Base-by-base conservation (phyloP, 2,797 vertebrate species). In the Coilia nasus region DNA sequence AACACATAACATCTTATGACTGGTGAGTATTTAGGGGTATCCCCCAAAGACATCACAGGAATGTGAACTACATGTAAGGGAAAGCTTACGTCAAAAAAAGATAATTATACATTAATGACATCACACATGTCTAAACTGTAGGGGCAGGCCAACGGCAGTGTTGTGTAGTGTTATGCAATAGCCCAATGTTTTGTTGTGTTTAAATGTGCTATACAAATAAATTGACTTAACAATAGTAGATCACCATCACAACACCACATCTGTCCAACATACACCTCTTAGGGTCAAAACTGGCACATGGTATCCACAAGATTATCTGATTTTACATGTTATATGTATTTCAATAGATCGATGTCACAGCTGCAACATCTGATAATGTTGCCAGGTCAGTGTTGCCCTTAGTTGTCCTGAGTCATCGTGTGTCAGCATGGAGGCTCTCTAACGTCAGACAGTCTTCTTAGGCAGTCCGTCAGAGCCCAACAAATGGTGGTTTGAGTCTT, bases 401-500 rank as follows among this genome's bases (percentile, higher is more conserved):
- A 44, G 71, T 44, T 35, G 17, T 78, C 17, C 71, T 78, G 50
- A 54, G 50, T 54, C 50, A 54, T 54, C 14, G 14, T 54, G 50
- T 54, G 50, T 54, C 50, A 54, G 50, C 50, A 10, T 3, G 19
- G 9, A 19, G 71, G 19, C 19, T 44, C 19, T 21, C 25, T 6
- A 82, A 17, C 6, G 25, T 97, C 91, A 97, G 46, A 84, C 14
- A 0, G n/a, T 87, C 60, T 85, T 86, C 85, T 91, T 94, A 0
- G 96, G 98, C 81, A 97, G 89, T 46, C 97, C 98, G 0, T 97
- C 95, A 0, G 92, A 62, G 86, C 94, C 96, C 88, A 99, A 94
- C 41, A 99, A 95, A 90, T 99, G 97, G 84, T 92, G 91, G 4
- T 85, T 82, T 44, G 93, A 89, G 85, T 97, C 93, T 0, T 96